Conservation (phyloP, 2,888 invertebrate genomes). For the Pomacea canaliculata region DNA sequence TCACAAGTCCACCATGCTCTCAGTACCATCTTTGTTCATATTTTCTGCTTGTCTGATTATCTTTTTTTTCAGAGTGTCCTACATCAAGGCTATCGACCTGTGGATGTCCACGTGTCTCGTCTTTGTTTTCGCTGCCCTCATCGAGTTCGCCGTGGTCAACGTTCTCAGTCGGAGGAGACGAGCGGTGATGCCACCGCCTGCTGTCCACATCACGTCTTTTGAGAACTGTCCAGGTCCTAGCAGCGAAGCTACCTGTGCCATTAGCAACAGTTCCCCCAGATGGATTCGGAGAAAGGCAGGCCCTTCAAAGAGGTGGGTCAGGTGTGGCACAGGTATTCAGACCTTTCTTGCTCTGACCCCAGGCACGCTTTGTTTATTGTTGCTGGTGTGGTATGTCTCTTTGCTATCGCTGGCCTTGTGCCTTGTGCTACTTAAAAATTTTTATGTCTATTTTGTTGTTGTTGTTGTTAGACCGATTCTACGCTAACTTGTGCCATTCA, state of each 20-base stretch:
- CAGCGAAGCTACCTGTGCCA: background rate
- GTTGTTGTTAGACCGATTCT: no score
- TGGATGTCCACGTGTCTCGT: conserved; percentile 98
- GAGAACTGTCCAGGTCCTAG: conserved; percentile 27
- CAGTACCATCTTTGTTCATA: no score
- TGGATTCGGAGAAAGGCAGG: conserved; percentile 11
- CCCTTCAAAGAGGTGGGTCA: background rate
- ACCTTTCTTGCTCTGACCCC: no score
- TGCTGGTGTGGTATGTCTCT: no score
- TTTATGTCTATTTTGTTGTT: no score
- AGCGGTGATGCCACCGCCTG: conserved; percentile 38
- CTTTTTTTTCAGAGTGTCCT: no score
- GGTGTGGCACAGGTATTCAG: no score
- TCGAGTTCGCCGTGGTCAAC: conserved; percentile 98
- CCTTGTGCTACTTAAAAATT: no score
- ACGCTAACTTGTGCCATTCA: no score
- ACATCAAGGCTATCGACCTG: conserved; percentile 71
- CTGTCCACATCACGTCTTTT: conserved; percentile 45
- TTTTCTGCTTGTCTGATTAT: conserved; percentile 60
- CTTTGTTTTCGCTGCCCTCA: conserved; percentile 96
- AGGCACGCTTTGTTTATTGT: no score
- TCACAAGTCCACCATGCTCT: no score
- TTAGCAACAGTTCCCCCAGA: background rate
- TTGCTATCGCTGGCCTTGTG: no score
- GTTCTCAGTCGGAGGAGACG: conserved; percentile 94